These are phyloP conservation scores for Charanyca ferruginea DNA, from an alignment of 2,888 invertebrate species.

Conservation along the genomic window DNA sequence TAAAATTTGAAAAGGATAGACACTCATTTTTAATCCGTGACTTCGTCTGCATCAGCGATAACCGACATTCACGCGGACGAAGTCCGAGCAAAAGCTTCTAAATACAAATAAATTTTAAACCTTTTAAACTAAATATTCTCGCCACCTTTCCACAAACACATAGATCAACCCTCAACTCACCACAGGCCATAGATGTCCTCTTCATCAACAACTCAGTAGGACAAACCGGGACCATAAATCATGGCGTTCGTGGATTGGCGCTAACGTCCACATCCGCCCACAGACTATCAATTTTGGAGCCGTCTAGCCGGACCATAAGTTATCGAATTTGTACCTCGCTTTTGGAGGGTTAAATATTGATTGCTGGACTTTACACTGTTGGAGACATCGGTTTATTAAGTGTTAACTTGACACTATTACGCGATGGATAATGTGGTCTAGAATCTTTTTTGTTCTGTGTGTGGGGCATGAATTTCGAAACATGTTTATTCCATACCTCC, in stretches of 20 bases:
- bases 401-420: conserved; percentile 20
- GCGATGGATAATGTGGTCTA: not conserved
- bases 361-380: conserved; percentile 54
- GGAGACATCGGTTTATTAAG: conserved; percentile 30
- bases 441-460: not conserved
- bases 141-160: conserved; percentile 7
- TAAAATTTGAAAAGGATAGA: too few relatives aligned
- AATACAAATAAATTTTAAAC: not conserved
- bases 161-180: conserved; percentile 44
- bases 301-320: conserved; percentile 71
- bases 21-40: too few relatives aligned
- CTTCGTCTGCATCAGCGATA: too few relatives aligned
- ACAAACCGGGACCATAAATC: conserved; percentile 67
- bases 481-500: not conserved
- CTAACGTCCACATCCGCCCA: conserved; percentile 73
- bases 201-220: conserved; percentile 65
- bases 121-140: conserved; percentile 14
- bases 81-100: too few relatives aligned
- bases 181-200: conserved; percentile 44
- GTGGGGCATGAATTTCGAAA: not conserved
- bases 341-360: conserved; percentile 61
- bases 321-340: conserved; percentile 72
- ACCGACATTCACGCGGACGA: too few relatives aligned
- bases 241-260: conserved; percentile 69
- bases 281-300: conserved; percentile 73